Conservation (phyloP, 2,113 vertebrate genomes). For the Perognathus longimembris region DNA sequence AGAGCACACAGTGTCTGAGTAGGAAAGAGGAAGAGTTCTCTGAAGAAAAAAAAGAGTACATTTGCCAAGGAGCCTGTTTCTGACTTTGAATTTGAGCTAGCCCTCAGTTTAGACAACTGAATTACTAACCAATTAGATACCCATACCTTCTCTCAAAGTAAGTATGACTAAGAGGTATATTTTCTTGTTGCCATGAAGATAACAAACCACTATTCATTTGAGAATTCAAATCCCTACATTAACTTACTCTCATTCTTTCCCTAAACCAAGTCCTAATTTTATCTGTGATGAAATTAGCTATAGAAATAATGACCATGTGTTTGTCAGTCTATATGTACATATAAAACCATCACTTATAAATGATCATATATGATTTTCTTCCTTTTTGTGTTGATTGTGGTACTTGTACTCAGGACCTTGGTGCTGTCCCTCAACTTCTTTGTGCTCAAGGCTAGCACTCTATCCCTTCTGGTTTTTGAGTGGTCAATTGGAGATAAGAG, state of each 20-base stretch:
- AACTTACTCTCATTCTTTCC: not conserved
- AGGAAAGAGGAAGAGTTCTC: not conserved
- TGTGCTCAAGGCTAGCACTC: no score
- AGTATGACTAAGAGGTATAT: not conserved
- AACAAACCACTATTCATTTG: not conserved
- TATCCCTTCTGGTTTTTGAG: no score
- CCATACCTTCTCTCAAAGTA: not conserved
- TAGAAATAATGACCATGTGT: constrained; percentile 17
- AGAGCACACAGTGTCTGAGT: not conserved
- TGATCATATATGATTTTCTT: no score
- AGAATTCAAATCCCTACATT: not conserved
- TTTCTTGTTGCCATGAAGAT: not conserved
- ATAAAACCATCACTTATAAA: not conserved
- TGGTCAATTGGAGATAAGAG: no score
- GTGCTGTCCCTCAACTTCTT: no score
- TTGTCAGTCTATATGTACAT: not conserved
- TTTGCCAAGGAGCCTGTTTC: not conserved
- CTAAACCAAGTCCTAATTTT: not conserved
- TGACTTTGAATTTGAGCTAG: constrained; percentile 18
- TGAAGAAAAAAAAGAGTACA: not conserved
- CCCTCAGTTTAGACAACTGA: not conserved
- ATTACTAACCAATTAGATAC: constrained; percentile 13
- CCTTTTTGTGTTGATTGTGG: no score
- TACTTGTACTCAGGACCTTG: no score
- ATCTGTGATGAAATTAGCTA: constrained; percentile 9